A percentile compares a stretch with the other conserved stretches of the same genome.
These are phyloP conservation scores for silkworm (Bombyx mori) DNA, from an alignment of 1,140 invertebrate species.

Conservation along the genomic window ASM3026992v2 NC_085107.1:3602001-3602500, in stretches of 20 bases:
- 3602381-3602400: too few species aligned
- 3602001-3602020: too few species aligned
- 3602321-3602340: constrained; percentile 67
- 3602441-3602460: too few species aligned
- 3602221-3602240: constrained; percentile 85
- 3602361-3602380: too few species aligned
- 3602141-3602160: constrained; percentile 90
- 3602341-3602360: constrained; percentile 13
- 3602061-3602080: not conserved
- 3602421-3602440: too few species aligned
- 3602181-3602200: constrained; percentile 93
- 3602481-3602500: too few species aligned
- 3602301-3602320: constrained; percentile 71
- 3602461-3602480: too few species aligned
- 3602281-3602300: constrained; percentile 73
- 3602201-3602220: constrained; percentile 90
- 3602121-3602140: constrained; percentile 86
- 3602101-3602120: constrained; percentile 85
- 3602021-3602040: too few species aligned
- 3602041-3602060: too few species aligned
- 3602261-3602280: constrained; percentile 82
- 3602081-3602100: constrained; percentile 40
- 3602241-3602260: constrained; percentile 89
- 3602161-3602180: constrained; percentile 92
- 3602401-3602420: too few species aligned